Evolutionary conservation across 1,140 invertebrate genomes (phyloP).

Genomic region (Prorops nasuta): DNA sequence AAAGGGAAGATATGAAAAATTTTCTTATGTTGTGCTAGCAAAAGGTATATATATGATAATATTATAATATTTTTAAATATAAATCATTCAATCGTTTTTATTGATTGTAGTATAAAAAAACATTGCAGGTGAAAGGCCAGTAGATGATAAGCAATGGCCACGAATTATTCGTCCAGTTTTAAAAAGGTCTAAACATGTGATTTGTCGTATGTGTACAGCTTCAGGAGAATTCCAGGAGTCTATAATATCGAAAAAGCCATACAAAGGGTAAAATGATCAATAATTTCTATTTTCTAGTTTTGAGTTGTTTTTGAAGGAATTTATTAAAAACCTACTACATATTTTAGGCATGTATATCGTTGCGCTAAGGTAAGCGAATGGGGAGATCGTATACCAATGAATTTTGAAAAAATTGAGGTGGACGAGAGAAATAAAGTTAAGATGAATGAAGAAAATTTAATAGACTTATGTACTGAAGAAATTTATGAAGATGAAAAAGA

Average conservation of each 20-base stretch:
- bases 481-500: neutral
- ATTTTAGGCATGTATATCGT: slow-evolving; percentile 62
- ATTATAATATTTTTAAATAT: slow-evolving; percentile 5
- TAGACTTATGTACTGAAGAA: neutral
- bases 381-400: slow-evolving; percentile 72
- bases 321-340: slow-evolving; percentile 14
- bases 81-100: slow-evolving; percentile 4
- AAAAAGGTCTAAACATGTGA: slow-evolving; percentile 65
- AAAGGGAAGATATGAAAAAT: slow-evolving; percentile 58
- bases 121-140: slow-evolving; percentile 48
- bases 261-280: slow-evolving; percentile 63
- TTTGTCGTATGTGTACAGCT: slow-evolving; percentile 76
- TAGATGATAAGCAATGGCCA: slow-evolving; percentile 67
- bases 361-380: slow-evolving; percentile 69
- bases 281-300: slow-evolving; percentile 19
- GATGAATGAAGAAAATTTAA: neutral
- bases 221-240: slow-evolving; percentile 74
- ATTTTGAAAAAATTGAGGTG: slow-evolving; percentile 26
- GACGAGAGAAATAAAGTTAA: no score
- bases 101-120: slow-evolving; percentile 8
- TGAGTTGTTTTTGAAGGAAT: neutral
- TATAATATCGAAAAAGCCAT: slow-evolving; percentile 72
- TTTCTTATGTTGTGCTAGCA: slow-evolving; percentile 76
- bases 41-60: slow-evolving; percentile 63
- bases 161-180: slow-evolving; percentile 70